phyloP scores from a whole-genome alignment of 2,113 vertebrate species.

The Buteo buteo region DNA sequence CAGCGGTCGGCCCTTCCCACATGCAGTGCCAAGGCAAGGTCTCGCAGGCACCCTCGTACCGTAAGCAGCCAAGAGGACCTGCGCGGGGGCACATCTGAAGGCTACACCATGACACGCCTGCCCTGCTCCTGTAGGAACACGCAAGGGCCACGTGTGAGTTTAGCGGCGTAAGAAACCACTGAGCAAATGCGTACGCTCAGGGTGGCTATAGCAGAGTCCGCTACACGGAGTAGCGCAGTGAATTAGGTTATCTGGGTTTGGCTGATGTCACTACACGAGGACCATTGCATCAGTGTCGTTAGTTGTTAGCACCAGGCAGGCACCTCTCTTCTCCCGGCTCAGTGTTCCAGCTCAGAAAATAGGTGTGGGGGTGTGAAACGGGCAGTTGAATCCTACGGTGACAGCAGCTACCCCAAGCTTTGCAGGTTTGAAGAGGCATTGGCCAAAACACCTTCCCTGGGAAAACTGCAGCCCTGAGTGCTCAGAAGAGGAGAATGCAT shows the following conservation, averaged over 20 bases:
- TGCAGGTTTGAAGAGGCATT: not conserved
- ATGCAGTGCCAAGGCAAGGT: not conserved
- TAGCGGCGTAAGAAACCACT: not conserved
- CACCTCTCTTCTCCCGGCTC: not conserved
- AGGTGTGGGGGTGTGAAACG: not conserved
- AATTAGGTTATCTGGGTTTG: not conserved
- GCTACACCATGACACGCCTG: accelerated
- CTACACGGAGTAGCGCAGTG: accelerated
- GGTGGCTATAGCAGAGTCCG: not conserved
- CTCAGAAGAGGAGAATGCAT: not conserved
- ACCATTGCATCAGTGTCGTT: not conserved
- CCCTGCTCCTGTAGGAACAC: not conserved
- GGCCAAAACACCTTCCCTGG: not conserved
- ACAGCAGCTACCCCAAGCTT: not conserved
- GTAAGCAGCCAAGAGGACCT: accelerated
- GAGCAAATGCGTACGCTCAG: not conserved
- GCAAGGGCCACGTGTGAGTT: not conserved
- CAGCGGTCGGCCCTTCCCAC: not conserved
- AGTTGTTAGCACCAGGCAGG: not conserved
- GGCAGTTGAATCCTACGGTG: not conserved
- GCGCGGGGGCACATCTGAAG: not conserved
- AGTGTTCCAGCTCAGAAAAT: not conserved
- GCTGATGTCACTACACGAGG: not conserved
- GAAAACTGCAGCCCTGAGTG: not conserved
- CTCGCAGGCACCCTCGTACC: accelerated